phyloP scores from a whole-genome alignment of 2,797 vertebrate species.

The Merluccius polli region DNA sequence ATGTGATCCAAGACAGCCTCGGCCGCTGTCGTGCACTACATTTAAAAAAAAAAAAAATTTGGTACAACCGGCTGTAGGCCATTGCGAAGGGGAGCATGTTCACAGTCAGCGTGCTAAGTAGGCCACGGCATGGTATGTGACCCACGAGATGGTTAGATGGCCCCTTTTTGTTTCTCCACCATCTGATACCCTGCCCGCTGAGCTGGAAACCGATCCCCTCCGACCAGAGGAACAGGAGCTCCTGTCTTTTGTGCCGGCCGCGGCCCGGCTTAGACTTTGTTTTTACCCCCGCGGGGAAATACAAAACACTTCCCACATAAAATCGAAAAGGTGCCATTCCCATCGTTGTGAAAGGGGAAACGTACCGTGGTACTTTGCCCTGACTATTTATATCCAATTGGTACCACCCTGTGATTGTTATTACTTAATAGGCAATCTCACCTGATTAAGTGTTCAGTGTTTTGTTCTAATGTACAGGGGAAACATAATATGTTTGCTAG shows the following conservation, averaged over 20 bases:
- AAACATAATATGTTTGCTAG: background rate
- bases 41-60: no score
- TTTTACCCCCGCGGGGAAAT: constrained; percentile 34
- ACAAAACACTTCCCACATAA: background rate
- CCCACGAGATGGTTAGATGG: constrained; percentile 54
- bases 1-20: background rate
- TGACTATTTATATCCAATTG: background rate
- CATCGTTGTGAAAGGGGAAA: background rate
- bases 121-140: constrained; percentile 66
- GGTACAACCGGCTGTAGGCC: constrained; percentile 29
- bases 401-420: background rate
- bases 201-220: constrained; percentile 58
- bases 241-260: constrained; percentile 46
- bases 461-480: no score
- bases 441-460: background rate
- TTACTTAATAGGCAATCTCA: background rate
- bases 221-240: constrained; percentile 43
- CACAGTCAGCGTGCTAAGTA: constrained; percentile 60
- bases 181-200: constrained; percentile 62
- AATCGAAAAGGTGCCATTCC: background rate
- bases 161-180: constrained; percentile 65
- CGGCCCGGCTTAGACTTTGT: constrained; percentile 31
- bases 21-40: background rate
- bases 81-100: constrained; percentile 37
- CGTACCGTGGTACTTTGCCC: background rate